A percentile compares a stretch with the other conserved stretches of the same genome.
Conservation (phyloP, 2,888 invertebrate genomes). For the Monoplex corrugatus region DNA sequence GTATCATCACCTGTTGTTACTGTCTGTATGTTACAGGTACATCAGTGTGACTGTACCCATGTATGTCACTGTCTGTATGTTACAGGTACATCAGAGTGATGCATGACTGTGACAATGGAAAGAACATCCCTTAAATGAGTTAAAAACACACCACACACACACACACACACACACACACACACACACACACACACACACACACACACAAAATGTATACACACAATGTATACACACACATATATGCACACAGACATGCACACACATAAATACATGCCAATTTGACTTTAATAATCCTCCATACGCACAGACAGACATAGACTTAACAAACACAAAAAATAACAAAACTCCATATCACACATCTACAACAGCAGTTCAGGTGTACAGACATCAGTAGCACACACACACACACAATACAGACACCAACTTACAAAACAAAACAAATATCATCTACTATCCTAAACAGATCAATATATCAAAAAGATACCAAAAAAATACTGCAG, state of each 20-base stretch:
- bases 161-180: slow-evolving; percentile 8
- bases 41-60: too few relatives aligned
- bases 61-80: too few relatives aligned
- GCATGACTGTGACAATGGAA: too few relatives aligned
- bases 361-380: neutral
- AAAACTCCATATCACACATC: neutral
- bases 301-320: neutral
- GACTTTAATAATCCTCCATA: too few relatives aligned
- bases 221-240: neutral
- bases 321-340: neutral
- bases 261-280: neutral
- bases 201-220: neutral
- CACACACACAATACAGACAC: neutral
- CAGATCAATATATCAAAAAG: too few relatives aligned
- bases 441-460: too few relatives aligned
- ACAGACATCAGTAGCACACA: neutral
- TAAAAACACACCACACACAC: neutral
- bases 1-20: too few relatives aligned
- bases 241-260: neutral
- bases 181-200: neutral
- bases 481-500: too few relatives aligned
- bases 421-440: too few relatives aligned
- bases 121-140: too few relatives aligned
- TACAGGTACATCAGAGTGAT: too few relatives aligned
- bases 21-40: too few relatives aligned